Base-by-base conservation (phyloP, 1,140 invertebrate species). In the Drosophila setifemur region DNA sequence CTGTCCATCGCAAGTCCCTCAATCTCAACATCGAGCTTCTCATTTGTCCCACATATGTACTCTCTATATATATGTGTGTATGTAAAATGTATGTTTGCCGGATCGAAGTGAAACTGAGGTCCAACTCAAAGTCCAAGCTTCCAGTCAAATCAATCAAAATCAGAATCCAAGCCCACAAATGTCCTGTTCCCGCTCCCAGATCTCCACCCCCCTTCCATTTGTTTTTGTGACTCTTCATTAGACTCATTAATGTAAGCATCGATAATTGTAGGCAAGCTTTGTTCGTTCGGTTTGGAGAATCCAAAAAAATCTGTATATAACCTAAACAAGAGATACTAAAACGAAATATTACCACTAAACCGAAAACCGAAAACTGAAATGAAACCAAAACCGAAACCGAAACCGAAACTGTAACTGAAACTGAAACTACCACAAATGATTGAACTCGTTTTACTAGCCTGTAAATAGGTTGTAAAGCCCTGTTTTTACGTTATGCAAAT, bases 381-480 rank as follows among this genome's bases (percentile, higher is more conserved):
- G 14, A 37, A 37, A 37, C 33, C 16, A 40, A 67, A 55, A 53
- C 37, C 23, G n/a, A 37, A 43, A 37, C 49, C 7, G 23, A 53
- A 60, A 50, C 25, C 18, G 21, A 57, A 61, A 50, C 45, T 29
- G 8, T 26, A 45, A 42, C 49, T 18, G 33, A 7, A 37, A 35
- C 50, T 31, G 14, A 43, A 45, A 44, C 28, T 55, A 64, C 21
- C 28, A 61, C 42, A 60, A 82, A 75, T 87, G 81, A 86, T 86
- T 86, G 68, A 89, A 89, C 88, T 89, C 88, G 88, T 89, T 89
- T 89, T 89, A 89, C 88, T 89, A 89, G 88, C 88, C 88, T 89
- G 88, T 89, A 89, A 89, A 70, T 89, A 88, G 88, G 88, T 89
- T 89, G 88, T 89, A 89, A 89, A 89, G 88, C 88, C 88, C 85